Evolutionary conservation across 2,113 vertebrate species (phyloP).

Genomic region (Asarcornis scutulata): DNA sequence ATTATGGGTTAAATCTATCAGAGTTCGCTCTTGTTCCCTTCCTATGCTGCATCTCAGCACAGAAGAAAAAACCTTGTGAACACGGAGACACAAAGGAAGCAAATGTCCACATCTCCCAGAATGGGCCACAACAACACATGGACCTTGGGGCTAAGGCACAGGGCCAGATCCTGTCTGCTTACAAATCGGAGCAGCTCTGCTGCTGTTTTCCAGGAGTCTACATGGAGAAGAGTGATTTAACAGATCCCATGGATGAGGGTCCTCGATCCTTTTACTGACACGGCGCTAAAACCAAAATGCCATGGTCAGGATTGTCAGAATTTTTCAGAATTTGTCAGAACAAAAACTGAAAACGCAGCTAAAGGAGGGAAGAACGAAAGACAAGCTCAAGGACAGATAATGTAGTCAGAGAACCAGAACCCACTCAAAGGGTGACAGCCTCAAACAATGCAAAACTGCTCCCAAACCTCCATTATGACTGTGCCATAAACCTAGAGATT

Average conservation of each 20-base stretch:
- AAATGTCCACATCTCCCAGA: background rate
- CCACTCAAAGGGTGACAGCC: background rate
- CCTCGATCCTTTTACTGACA: background rate
- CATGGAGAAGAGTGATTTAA: background rate
- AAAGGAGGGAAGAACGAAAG: background rate
- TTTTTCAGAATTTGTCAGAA: background rate
- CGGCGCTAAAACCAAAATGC: fast-evolving
- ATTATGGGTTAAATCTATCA: slow-evolving; percentile 6
- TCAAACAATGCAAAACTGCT: background rate
- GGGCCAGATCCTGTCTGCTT: background rate
- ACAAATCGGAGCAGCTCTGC: background rate
- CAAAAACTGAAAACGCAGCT: background rate
- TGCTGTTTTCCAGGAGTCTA: background rate
- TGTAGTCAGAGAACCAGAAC: background rate
- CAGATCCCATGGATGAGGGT: background rate
- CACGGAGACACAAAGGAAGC: fast-evolving
- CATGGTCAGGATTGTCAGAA: fast-evolving
- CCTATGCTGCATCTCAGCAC: background rate
- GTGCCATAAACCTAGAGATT: background rate
- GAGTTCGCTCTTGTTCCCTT: background rate
- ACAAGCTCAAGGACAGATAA: background rate
- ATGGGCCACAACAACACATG: background rate
- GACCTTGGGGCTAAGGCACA: background rate
- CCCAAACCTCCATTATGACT: background rate
- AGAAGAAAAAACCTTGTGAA: background rate